Base-by-base conservation (phyloP, 2,888 invertebrate genomes). In the Vanessa cardui region DNA sequence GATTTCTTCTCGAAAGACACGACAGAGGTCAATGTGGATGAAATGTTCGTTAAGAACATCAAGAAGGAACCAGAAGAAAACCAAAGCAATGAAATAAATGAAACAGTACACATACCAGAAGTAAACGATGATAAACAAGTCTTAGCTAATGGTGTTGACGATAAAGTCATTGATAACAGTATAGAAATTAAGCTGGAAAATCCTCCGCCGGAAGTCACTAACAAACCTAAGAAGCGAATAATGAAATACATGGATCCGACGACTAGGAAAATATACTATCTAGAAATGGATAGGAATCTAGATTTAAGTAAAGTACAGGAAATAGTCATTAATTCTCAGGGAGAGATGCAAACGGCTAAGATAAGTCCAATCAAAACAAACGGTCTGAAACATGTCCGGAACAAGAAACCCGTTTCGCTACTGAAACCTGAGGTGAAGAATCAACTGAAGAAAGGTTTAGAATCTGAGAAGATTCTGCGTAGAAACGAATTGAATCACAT, bases 171-270 rank as follows among this genome's bases (percentile, higher is more conserved):
- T 56, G 39, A 72, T 63, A 58, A 56, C 52, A 33, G 62, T 47
- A 7, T 56, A 62, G 9, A 74, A 6, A 58, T 67, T 5, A 63
- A 74, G 2, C 71, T 74, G 0, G 78, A 84, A 61, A 8, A n/a
- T 6, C 83, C 85, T 8, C 84, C 85, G 0, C 81, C 73, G 1
- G 87, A 85, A 62, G 79, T 84, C 31, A 20, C 18, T 7, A 70
- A 59, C 7, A 47, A 20, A 49, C 65, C 65, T 18, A 86, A 86
- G 39, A 92, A 92, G 56, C 73, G 89, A 1, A 90, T 92, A 70
- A 86, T 92, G 49, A 92, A 92, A 71, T 92, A 91, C 65, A 86
- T 92, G 69, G 90, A 92, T 39, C 89, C 89, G 0, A 83, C 80
- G 0, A 92, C 91, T 39, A 87, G 90, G 0, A 92, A 91, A 71